Percentiles rank a stretch among this genome's conserved stretches.
These are phyloP conservation scores for Bombus waltoni DNA, from an alignment of 1,140 invertebrate genomes.

Conservation along the genomic window DNA sequence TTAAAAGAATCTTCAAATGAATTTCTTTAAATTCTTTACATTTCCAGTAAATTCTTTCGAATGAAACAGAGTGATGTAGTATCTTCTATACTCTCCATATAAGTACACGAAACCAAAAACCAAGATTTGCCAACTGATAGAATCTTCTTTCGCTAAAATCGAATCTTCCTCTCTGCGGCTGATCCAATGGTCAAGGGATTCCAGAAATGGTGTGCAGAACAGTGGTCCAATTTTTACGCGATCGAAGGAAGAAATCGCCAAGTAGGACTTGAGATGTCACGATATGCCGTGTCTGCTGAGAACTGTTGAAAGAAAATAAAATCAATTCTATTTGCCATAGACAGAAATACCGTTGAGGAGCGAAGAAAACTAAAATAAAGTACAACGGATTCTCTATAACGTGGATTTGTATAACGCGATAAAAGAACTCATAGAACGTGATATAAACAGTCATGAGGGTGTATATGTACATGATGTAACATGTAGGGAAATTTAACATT, in stretches of 20 bases:
- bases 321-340: too few species aligned
- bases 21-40: background rate
- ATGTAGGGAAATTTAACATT: too few species aligned
- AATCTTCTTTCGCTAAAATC: background rate
- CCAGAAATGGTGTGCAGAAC: constrained; percentile 40
- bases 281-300: constrained; percentile 56
- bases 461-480: too few species aligned
- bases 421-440: too few species aligned
- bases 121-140: background rate
- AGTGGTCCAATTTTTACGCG: constrained; percentile 48
- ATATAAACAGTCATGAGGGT: too few species aligned
- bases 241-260: constrained; percentile 41
- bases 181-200: constrained; percentile 1
- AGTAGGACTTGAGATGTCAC: constrained; percentile 35
- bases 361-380: too few species aligned
- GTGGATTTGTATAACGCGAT: too few species aligned
- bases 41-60: background rate
- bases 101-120: background rate
- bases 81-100: too few species aligned
- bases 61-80: background rate
- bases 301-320: constrained; percentile 32
- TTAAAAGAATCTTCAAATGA: too few species aligned
- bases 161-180: background rate
- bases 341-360: too few species aligned
- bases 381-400: too few species aligned